phyloP scores from a whole-genome alignment of 2,113 vertebrate genomes.

The Hyaena hyaena region DNA sequence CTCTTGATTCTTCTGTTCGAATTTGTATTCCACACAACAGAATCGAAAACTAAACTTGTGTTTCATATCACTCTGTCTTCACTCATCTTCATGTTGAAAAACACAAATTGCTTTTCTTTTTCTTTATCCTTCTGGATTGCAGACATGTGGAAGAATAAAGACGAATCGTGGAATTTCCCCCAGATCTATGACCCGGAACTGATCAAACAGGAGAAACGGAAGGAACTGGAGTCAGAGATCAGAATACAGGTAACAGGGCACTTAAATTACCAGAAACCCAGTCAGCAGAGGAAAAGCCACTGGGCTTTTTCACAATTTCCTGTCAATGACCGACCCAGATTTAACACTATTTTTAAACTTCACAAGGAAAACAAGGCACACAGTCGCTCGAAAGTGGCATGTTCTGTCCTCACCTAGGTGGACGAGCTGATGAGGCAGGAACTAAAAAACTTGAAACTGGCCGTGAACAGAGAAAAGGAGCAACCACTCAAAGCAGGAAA shows the following conservation, averaged over 20 bases:
- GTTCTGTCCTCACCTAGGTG: slow-evolving; percentile 84
- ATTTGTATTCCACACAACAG: background rate
- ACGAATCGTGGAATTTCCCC: slow-evolving; percentile 86
- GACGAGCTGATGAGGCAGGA: slow-evolving; percentile 91
- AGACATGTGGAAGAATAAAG: slow-evolving; percentile 90
- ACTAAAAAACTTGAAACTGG: slow-evolving; percentile 86
- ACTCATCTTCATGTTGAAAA: rapidly evolving
- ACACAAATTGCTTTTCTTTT: slow-evolving; percentile 23
- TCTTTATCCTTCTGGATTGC: slow-evolving; percentile 57
- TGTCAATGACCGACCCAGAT: background rate
- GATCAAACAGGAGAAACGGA: slow-evolving; percentile 88
- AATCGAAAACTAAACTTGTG: background rate
- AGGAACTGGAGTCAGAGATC: slow-evolving; percentile 90
- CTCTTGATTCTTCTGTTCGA: too few species aligned
- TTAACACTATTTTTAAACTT: background rate
- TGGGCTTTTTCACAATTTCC: background rate
- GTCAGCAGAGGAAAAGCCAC: background rate
- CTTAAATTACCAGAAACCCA: background rate
- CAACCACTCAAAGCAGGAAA: background rate
- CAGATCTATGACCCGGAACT: slow-evolving; percentile 89
- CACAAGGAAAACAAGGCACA: background rate
- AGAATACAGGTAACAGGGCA: slow-evolving; percentile 87
- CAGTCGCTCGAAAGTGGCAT: background rate
- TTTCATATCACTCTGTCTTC: rapidly evolving
- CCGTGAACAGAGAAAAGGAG: slow-evolving; percentile 87